These are phyloP conservation scores for Luffia ferchaultella DNA, from an alignment of 2,888 invertebrate genomes.

Conservation along the genomic window DNA sequence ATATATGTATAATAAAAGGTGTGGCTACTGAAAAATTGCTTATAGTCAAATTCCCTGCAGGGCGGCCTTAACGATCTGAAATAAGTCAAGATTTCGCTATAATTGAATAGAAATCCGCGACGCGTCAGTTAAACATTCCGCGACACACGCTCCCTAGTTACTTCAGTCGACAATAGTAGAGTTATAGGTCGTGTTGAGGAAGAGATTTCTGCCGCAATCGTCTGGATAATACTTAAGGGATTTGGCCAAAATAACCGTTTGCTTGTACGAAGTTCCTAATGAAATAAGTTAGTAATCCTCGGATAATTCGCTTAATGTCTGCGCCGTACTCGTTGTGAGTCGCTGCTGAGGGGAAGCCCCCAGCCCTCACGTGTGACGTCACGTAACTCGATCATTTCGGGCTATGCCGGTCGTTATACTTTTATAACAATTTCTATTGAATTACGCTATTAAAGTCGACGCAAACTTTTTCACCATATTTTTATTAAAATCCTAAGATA, in stretches of 20 bases:
- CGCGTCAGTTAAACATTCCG: no score
- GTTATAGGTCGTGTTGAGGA: not conserved
- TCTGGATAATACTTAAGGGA: constrained; percentile 40
- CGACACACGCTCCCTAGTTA: not conserved
- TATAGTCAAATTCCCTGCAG: no score
- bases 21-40: no score
- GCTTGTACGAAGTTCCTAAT: constrained; percentile 45
- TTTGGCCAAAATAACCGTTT: constrained; percentile 48
- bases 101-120: not conserved
- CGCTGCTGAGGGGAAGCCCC: constrained; percentile 1
- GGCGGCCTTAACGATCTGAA: no score
- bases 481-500: no score
- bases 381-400: no score
- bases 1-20: no score
- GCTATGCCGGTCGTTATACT: no score
- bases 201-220: constrained; percentile 30
- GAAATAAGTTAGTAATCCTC: constrained; percentile 55
- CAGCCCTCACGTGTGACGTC: not conserved
- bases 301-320: constrained; percentile 26
- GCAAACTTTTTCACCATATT: no score
- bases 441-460: no score
- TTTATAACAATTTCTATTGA: no score
- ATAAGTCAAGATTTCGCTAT: no score
- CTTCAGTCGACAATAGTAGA: not conserved
- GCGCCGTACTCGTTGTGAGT: constrained; percentile 22